phyloP scores from a whole-genome alignment of 2,888 invertebrate species.

The Himalopsyche kuldschensis region DNA sequence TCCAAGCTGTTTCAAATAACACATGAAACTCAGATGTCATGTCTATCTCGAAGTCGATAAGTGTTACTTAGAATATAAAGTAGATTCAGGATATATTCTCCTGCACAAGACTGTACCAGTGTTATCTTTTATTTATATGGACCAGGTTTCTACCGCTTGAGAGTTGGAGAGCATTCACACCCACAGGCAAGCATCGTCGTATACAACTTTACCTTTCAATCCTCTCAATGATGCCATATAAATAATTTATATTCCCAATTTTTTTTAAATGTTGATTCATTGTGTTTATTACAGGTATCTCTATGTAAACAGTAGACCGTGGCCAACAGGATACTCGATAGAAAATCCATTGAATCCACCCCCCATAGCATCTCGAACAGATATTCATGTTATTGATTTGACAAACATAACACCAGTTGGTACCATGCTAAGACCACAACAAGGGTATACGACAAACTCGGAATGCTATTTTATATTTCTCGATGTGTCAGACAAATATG shows the following conservation, averaged over 20 bases:
- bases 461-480: conserved; percentile 87
- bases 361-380: conserved; percentile 83
- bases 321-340: conserved; percentile 77
- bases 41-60: too few species aligned
- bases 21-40: too few species aligned
- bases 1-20: too few species aligned
- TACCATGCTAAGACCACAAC: conserved; percentile 75
- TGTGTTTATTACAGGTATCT: conserved; percentile 60
- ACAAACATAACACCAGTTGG: conserved; percentile 75
- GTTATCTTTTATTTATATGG: too few species aligned
- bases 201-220: neutral
- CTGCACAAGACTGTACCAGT: too few species aligned
- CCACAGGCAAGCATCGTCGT: neutral
- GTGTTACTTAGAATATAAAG: too few species aligned
- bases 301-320: conserved; percentile 81
- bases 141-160: too few species aligned
- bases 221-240: neutral
- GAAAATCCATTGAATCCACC: conserved; percentile 78
- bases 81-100: too few species aligned
- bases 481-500: conserved; percentile 79
- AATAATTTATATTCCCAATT: too few species aligned
- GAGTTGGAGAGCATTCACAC: too few species aligned
- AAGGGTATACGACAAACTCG: conserved; percentile 81
- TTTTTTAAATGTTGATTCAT: too few species aligned
- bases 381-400: conserved; percentile 84